A percentile compares a stretch with the other conserved stretches of the same genome.
These are phyloP conservation scores for Eublepharis macularius DNA, from an alignment of 2,113 vertebrate species.

Conservation along the genomic window DNA sequence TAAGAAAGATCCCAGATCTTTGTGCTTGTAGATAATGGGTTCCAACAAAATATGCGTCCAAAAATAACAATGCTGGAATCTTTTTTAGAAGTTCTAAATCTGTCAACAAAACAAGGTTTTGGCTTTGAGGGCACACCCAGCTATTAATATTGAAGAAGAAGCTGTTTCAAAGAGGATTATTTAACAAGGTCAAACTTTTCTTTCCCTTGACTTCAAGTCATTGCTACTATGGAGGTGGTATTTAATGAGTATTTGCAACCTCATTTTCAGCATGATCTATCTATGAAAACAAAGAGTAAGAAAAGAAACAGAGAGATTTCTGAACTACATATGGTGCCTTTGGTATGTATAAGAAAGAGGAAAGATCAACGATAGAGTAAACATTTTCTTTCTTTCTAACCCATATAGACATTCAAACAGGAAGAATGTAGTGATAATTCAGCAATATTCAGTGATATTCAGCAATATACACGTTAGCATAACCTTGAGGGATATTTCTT, in stretches of 20 bases:
- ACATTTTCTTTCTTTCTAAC: not conserved
- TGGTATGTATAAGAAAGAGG: not conserved
- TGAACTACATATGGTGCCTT: no score
- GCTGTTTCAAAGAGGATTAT: conserved; percentile 9
- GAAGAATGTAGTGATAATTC: not conserved
- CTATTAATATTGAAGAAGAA: not conserved
- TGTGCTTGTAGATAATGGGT: not conserved
- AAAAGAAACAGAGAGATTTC: not conserved
- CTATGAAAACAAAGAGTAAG: not conserved
- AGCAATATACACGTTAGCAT: not conserved
- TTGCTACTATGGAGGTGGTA: not conserved
- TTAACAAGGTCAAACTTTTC: not conserved
- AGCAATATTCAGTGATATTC: not conserved
- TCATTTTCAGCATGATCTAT: not conserved
- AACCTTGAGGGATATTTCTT: not conserved
- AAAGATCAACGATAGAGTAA: not conserved
- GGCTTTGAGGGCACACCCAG: not conserved
- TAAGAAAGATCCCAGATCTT: no score
- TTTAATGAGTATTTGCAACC: not conserved
- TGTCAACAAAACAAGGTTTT: not conserved
- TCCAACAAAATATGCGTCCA: not conserved
- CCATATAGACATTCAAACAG: not conserved
- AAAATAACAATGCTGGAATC: not conserved
- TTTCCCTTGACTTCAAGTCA: not conserved
- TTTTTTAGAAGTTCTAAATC: not conserved